phyloP scores from a whole-genome alignment of 2,113 vertebrate genomes.

The Copsychus sechellarum region DNA sequence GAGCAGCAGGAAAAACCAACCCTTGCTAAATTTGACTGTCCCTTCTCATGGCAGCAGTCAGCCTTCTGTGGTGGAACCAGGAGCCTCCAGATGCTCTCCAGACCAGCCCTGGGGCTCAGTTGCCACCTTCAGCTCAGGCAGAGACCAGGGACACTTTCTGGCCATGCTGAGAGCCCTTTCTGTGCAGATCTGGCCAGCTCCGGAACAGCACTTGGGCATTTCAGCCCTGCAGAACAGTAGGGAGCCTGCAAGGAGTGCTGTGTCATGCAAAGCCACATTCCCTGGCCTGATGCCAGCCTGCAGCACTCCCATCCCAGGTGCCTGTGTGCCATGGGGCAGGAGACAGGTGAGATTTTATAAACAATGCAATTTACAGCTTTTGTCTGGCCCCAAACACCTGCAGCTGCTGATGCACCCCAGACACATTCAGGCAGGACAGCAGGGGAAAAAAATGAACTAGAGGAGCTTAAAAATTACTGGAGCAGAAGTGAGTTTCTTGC shows the following conservation, averaged over 20 bases:
- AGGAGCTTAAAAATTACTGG: constrained; percentile 12
- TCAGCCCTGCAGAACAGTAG: neutral
- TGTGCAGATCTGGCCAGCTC: neutral
- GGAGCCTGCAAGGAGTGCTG: neutral
- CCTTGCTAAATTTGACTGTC: neutral
- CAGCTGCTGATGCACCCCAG: neutral
- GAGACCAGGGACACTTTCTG: neutral
- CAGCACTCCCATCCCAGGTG: neutral
- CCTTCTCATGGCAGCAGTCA: neutral
- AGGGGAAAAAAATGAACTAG: neutral
- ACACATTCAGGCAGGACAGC: neutral
- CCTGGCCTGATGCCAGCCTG: neutral
- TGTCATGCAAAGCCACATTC: neutral
- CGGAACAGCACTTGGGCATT: neutral
- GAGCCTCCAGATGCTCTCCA: neutral
- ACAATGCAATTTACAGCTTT: neutral
- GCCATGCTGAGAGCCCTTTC: neutral
- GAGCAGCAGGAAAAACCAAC: neutral
- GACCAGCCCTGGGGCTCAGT: neutral
- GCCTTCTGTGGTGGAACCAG: too few relatives aligned
- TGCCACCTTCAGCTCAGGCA: neutral
- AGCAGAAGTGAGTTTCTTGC: constrained; percentile 40
- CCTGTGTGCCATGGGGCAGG: neutral
- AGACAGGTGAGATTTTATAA: neutral
- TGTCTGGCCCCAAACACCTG: neutral